A percentile compares a stretch with the other conserved stretches of the same genome.
Evolutionary conservation across 2,888 invertebrate species (phyloP).

Genomic region (Eupithecia tripunctaria): DNA sequence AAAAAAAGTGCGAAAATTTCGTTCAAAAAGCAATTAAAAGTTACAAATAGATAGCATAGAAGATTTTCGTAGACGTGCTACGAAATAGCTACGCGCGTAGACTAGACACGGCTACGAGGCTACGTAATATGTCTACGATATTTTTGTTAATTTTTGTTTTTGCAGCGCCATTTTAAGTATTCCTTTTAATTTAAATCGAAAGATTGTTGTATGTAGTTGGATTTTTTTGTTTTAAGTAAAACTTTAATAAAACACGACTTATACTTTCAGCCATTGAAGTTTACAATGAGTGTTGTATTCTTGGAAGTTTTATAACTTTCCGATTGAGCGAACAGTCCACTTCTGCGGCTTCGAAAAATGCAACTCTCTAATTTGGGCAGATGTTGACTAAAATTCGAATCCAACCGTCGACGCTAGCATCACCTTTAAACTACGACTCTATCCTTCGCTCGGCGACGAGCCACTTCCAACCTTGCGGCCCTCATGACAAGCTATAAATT

Average conservation of each 20-base stretch:
- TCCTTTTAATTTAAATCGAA: not conserved
- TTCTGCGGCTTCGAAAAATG: conserved; percentile 41
- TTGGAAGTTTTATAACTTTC: conserved; percentile 35
- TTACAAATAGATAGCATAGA: not conserved
- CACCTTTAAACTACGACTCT: conserved; percentile 55
- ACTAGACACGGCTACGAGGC: conserved; percentile 40
- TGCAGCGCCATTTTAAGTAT: not conserved
- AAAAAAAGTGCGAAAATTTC: not conserved
- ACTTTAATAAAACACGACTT: not conserved
- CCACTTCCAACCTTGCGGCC: conserved; percentile 47
- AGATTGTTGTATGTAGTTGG: not conserved
- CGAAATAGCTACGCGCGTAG: conserved; percentile 36
- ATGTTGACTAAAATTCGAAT: conserved; percentile 57
- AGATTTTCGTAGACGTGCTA: conserved; percentile 32
- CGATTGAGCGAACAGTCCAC: conserved; percentile 22
- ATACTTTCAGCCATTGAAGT: not conserved
- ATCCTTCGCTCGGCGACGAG: conserved; percentile 50
- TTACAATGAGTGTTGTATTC: conserved; percentile 6
- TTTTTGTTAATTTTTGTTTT: not conserved
- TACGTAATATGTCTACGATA: conserved; percentile 34
- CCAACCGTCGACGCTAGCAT: conserved; percentile 55
- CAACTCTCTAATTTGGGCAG: conserved; percentile 50
- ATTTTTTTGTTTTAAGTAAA: not conserved
- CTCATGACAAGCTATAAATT: conserved; percentile 45
- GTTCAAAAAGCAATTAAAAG: not conserved